Evolutionary conservation across 2,888 invertebrate species (phyloP).

Genomic region (Brenthis ino): DNA sequence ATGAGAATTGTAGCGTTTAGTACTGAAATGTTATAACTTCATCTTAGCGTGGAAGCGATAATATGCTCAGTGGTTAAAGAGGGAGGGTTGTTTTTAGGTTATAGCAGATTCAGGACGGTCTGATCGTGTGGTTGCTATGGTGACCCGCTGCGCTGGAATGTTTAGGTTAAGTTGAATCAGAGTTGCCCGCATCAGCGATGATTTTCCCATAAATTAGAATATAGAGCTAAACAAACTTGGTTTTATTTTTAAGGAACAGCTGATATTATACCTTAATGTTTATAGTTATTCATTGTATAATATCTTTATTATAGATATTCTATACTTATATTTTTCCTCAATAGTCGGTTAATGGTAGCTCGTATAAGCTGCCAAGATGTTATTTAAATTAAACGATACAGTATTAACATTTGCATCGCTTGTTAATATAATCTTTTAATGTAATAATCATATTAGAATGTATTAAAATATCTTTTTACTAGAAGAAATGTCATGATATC

Average conservation of each 20-base stretch:
- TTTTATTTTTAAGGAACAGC: slow-evolving; percentile 11
- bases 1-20: slow-evolving; percentile 70
- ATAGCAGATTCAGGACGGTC: slow-evolving; percentile 53
- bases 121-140: slow-evolving; percentile 79
- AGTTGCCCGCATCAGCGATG: slow-evolving; percentile 63
- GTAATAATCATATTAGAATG: not conserved
- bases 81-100: slow-evolving; percentile 71
- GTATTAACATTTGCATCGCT: too few species aligned
- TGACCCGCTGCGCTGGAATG: slow-evolving; percentile 77
- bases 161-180: slow-evolving; percentile 51
- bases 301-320: too few species aligned
- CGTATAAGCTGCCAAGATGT: too few species aligned
- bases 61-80: slow-evolving; percentile 55
- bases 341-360: too few species aligned
- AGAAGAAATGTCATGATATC: not conserved
- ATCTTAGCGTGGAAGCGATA: slow-evolving; percentile 64
- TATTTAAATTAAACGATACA: too few species aligned
- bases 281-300: not conserved
- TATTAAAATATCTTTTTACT: not conserved
- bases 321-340: too few species aligned
- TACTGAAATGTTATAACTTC: slow-evolving; percentile 79
- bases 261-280: not conserved
- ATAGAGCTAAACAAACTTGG: slow-evolving; percentile 17
- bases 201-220: slow-evolving; percentile 65
- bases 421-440: too few species aligned